Evolutionary conservation across 2,888 invertebrate species (phyloP), one percentile per base, ranked within the genome.

Genomic region (Koerneria pararmatus): DNA sequence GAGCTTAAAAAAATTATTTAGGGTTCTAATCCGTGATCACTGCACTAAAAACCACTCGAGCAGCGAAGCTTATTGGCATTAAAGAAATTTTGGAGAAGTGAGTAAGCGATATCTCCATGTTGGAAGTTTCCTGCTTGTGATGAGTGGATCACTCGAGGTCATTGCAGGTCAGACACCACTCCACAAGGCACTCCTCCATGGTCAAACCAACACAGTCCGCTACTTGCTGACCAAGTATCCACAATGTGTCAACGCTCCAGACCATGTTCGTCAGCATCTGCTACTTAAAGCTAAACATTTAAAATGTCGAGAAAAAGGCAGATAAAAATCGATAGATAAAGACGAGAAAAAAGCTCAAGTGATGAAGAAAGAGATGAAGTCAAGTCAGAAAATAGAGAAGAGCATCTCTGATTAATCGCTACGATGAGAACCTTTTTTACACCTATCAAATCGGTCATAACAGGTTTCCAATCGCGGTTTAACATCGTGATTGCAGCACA

Each of bases 161-260:
- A 31, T 65, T 75, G 31, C 67, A 74, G 78, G 80, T 24, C 78
- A 80, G 77, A 82, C 82, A 1, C 81, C 82, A 3, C 73, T 82
- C 29, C 82, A 82, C 70, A 82, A 82, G 66, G 79, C 82, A 1
- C 71, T 82, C 4, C 75, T 82, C 6, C 81, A 82, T 65, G 82
- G 81, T 2, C 80, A 81, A 91, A 85, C 90, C 90, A 6, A 90
- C 90, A 88, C 90, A 8, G 88, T 90, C 41, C 87, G 89, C 78
- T 89, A 88, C 82, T 84, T 90, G 75, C 76, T 85, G 37, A 82
- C 80, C n/a, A 81, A 83, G 64, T 85, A 84, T 71, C 85, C 85
- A 37, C 82, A 81, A 56, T 84, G 83, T 46, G 81, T 85, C 19
- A 84, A 84, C 67, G 79, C 83, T 41, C 79, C 82, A 48, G 85